Evolutionary conservation across 2,113 vertebrate species (phyloP).

Genomic region (Nothobranchius furzeri): DNA sequence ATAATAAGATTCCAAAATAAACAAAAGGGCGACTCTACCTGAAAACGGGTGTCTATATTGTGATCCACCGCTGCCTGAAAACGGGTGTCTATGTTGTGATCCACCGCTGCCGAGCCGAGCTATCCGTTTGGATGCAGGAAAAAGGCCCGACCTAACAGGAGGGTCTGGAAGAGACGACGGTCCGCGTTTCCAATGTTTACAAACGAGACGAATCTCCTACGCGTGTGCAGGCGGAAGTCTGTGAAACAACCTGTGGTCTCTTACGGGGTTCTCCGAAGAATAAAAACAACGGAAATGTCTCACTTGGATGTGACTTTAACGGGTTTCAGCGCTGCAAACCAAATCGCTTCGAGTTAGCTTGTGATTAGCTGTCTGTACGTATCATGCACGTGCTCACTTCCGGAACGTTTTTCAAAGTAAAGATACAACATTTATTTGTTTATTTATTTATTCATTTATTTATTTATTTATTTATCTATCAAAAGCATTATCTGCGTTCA

Average conservation of each 20-base stretch:
- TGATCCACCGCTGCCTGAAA: too few species aligned
- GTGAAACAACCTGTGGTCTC: neutral
- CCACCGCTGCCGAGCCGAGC: neutral
- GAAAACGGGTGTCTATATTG: neutral
- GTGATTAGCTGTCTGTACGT: slow-evolving; percentile 5
- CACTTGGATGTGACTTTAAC: neutral
- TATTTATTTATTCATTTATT: neutral
- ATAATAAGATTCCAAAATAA: neutral
- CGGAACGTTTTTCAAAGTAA: slow-evolving; percentile 52
- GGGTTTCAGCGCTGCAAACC: slow-evolving; percentile 15
- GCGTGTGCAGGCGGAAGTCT: slow-evolving; percentile 21
- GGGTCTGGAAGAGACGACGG: slow-evolving; percentile 36
- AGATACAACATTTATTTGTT: neutral
- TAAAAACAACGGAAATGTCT: neutral
- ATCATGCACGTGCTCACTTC: neutral
- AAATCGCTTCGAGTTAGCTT: slow-evolving; percentile 38
- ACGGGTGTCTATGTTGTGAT: neutral
- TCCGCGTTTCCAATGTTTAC: slow-evolving; percentile 14
- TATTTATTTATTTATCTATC: too few species aligned
- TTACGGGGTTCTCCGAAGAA: neutral
- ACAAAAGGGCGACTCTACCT: rapidly evolving
- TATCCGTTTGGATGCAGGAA: slow-evolving; percentile 5
- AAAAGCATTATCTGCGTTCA: too few species aligned
- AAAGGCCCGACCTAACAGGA: slow-evolving; percentile 49
- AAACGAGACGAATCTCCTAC: neutral